These are phyloP conservation scores for Magallana angulata DNA, from an alignment of 1,140 invertebrate genomes.

Conservation along the genomic window DNA sequence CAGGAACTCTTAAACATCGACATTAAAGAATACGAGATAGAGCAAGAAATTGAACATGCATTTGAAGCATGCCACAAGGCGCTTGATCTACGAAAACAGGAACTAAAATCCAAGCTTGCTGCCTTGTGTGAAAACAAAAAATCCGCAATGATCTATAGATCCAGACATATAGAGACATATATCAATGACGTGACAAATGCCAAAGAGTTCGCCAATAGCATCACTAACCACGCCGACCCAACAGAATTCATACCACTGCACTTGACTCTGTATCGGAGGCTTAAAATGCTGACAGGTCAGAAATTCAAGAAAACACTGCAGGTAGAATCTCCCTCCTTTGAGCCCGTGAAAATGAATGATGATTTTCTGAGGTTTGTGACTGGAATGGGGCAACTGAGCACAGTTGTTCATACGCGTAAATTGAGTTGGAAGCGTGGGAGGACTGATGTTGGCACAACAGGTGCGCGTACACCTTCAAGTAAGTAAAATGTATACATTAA, in stretches of 20 bases:
- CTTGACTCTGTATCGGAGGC: constrained; percentile 50
- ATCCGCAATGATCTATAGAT: constrained; percentile 39
- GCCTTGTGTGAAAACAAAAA: constrained; percentile 58
- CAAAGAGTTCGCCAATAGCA: constrained; percentile 60
- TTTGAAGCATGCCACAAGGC: constrained; percentile 56
- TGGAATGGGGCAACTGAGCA: constrained; percentile 25
- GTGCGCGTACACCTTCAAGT: neutral
- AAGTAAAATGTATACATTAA: neutral
- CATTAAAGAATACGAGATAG: constrained; percentile 64
- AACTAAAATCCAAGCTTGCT: constrained; percentile 53
- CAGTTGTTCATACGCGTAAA: neutral
- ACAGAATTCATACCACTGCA: constrained; percentile 63
- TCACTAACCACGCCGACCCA: constrained; percentile 57
- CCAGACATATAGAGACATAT: constrained; percentile 57
- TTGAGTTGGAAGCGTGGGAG: neutral
- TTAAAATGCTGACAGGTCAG: constrained; percentile 52
- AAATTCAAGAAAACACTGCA: constrained; percentile 55
- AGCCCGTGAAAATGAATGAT: constrained; percentile 51
- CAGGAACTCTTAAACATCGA: constrained; percentile 65
- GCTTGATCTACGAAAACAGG: constrained; percentile 50
- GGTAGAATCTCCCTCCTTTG: constrained; percentile 59
- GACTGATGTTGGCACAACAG: neutral
- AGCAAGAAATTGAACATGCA: constrained; percentile 62
- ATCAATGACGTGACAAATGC: constrained; percentile 57
- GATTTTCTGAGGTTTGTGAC: constrained; percentile 50